Conservation (phyloP, 2,797 vertebrate genomes). For the Rhinella marina region DNA sequence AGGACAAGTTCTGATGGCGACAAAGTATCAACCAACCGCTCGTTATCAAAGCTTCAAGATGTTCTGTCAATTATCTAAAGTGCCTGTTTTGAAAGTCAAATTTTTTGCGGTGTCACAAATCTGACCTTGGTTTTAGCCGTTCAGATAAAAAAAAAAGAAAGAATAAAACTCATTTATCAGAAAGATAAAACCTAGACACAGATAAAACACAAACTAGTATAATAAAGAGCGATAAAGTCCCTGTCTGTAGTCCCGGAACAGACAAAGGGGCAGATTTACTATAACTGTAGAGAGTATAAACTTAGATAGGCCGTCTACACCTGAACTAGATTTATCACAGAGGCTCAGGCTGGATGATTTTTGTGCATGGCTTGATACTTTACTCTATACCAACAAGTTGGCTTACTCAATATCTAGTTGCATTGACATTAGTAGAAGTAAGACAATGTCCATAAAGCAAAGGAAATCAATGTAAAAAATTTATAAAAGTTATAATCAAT, state of each 20-base stretch:
- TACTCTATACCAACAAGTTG: too few relatives aligned
- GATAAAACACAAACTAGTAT: background rate
- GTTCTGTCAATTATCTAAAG: conserved; percentile 57
- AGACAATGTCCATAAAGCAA: background rate
- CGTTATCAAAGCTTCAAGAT: conserved; percentile 39
- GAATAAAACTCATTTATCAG: background rate
- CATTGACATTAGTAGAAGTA: background rate
- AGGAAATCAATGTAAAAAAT: background rate
- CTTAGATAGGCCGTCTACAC: too few relatives aligned
- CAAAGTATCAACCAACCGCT: conserved; percentile 21
- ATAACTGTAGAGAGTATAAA: too few relatives aligned
- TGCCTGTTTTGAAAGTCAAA: conserved; percentile 48
- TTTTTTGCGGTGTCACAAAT: background rate
- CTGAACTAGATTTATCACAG: too few relatives aligned
- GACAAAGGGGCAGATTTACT: too few relatives aligned
- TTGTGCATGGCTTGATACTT: too few relatives aligned
- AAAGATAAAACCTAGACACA: background rate
- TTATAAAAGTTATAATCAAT: background rate
- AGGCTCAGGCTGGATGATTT: too few relatives aligned
- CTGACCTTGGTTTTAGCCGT: conserved; percentile 25
- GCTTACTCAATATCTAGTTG: too few relatives aligned
- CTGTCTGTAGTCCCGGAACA: background rate
- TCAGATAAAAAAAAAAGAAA: background rate
- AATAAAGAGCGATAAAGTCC: background rate
- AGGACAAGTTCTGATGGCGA: conserved; percentile 10